phyloP scores from a whole-genome alignment of 2,888 invertebrate species.

The Lacanobia oleracea region DNA sequence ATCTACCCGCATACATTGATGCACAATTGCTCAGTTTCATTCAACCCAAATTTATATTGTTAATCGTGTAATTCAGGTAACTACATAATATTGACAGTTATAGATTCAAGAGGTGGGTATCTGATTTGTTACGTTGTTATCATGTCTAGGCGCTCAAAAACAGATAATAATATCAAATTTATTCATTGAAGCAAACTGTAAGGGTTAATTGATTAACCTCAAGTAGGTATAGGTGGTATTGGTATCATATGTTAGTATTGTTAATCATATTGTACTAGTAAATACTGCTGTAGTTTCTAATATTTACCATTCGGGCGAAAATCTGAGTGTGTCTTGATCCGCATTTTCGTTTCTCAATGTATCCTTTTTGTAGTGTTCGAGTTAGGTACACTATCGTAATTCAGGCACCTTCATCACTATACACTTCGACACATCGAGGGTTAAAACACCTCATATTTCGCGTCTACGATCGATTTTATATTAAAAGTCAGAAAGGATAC shows the following conservation, averaged over 20 bases:
- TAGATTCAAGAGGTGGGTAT: slow-evolving; percentile 16
- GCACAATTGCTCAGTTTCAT: slow-evolving; percentile 33
- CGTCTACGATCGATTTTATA: slow-evolving; percentile 79
- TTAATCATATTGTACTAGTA: slow-evolving; percentile 42
- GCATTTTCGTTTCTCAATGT: slow-evolving; percentile 90
- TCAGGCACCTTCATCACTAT: slow-evolving; percentile 86
- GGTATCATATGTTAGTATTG: slow-evolving; percentile 4
- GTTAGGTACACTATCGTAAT: slow-evolving; percentile 80
- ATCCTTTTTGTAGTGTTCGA: slow-evolving; percentile 89
- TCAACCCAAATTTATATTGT: neutral
- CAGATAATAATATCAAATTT: slow-evolving; percentile 28
- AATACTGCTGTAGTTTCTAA: slow-evolving; percentile 26
- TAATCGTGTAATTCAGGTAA: slow-evolving; percentile 12
- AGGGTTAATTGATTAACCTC: slow-evolving; percentile 10
- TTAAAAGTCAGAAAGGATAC: slow-evolving; percentile 88
- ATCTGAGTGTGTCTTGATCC: slow-evolving; percentile 87
- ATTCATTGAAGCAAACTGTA: neutral
- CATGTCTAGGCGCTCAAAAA: neutral
- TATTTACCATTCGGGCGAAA: slow-evolving; percentile 90
- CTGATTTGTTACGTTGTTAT: neutral
- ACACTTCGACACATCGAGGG: slow-evolving; percentile 83
- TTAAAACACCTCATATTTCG: slow-evolving; percentile 85
- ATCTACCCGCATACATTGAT: slow-evolving; percentile 49
- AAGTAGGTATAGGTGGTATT: neutral
- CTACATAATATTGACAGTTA: neutral